A percentile compares a stretch with the other conserved stretches of the same genome.
These are phyloP conservation scores for Gallinago nigripennis DNA, from an alignment of 2,797 vertebrate species.

Conservation along the genomic window DNA sequence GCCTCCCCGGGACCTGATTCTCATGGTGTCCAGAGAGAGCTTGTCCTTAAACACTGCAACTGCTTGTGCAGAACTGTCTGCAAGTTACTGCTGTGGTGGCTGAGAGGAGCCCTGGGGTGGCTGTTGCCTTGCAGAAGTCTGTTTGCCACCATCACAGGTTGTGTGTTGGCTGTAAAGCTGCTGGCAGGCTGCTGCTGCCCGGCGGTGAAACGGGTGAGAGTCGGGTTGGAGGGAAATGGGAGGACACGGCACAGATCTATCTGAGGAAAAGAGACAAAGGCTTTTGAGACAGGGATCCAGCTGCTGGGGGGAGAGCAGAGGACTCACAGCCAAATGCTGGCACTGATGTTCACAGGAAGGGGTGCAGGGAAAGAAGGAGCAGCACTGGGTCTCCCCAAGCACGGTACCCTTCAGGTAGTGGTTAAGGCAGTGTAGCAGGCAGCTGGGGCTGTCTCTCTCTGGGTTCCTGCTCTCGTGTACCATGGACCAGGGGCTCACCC, in stretches of 20 bases:
- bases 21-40: rapidly evolving
- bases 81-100: background rate
- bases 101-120: background rate
- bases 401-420: rapidly evolving
- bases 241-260: background rate
- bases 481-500: background rate
- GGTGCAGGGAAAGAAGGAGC: rapidly evolving
- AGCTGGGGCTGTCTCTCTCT: background rate
- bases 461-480: background rate
- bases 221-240: background rate
- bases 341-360: rapidly evolving
- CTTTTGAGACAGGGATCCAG: background rate
- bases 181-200: background rate
- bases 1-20: background rate
- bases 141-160: rapidly evolving
- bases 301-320: constrained; percentile 21
- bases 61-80: background rate
- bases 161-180: background rate
- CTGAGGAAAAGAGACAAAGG: background rate
- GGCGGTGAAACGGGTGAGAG: background rate
- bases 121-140: rapidly evolving
- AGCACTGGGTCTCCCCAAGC: rapidly evolving
- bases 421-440: background rate
- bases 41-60: rapidly evolving
- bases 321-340: background rate